These are phyloP conservation scores for Tinea pellionella DNA, from an alignment of 2,888 invertebrate species.

Conservation along the genomic window DNA sequence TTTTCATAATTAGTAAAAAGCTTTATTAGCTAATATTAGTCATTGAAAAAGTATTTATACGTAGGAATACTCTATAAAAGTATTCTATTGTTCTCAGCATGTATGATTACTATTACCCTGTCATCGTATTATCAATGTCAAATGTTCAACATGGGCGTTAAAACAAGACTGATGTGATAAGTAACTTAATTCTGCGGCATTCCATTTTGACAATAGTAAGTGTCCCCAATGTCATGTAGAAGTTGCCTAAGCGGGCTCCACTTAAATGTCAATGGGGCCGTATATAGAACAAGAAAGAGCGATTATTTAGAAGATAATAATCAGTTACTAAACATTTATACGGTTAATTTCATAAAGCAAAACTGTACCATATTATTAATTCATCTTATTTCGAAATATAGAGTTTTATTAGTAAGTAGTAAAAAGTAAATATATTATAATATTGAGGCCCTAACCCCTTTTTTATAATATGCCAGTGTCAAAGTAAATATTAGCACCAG, in stretches of 20 bases:
- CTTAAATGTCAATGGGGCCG: slow-evolving; percentile 47
- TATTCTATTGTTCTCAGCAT: background rate
- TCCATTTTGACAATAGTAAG: slow-evolving; percentile 30
- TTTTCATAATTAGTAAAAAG: too few relatives aligned
- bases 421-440: too few relatives aligned
- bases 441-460: too few relatives aligned
- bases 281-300: slow-evolving; percentile 8
- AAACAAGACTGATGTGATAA: slow-evolving; percentile 8
- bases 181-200: background rate
- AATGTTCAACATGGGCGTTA: background rate
- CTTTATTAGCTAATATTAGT: too few relatives aligned
- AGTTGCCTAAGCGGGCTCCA: slow-evolving; percentile 30
- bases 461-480: too few relatives aligned
- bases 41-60: too few relatives aligned
- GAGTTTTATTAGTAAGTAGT: too few relatives aligned
- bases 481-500: too few relatives aligned
- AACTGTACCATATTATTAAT: too few relatives aligned
- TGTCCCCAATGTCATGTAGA: slow-evolving; percentile 39
- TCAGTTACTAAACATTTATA: background rate
- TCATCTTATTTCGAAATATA: too few relatives aligned
- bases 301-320: background rate
- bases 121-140: slow-evolving; percentile 2
- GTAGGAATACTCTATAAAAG: background rate
- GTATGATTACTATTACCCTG: background rate
- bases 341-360: background rate